Percentiles rank a stretch among this genome's conserved stretches.
Conservation (phyloP, 2,113 vertebrate genomes). For the Mugil cephalus region DNA sequence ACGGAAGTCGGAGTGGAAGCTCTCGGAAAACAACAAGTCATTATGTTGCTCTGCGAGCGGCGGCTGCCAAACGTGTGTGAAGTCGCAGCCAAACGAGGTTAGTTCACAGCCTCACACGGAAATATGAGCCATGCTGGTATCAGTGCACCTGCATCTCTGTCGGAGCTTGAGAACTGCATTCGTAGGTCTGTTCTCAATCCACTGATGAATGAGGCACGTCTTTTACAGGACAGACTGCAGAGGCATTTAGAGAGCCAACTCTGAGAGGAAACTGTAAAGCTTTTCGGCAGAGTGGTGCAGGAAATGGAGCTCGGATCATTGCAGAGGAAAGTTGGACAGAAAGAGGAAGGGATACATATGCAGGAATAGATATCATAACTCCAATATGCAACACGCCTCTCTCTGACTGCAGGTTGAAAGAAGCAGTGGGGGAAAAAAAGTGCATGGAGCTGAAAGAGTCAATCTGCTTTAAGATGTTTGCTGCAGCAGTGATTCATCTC, state of each 20-base stretch:
- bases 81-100: constrained; percentile 37
- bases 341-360: constrained; percentile 1
- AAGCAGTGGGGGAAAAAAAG: background rate
- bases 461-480: constrained; percentile 18
- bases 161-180: constrained; percentile 13
- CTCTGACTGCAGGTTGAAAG: background rate
- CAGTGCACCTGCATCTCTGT: constrained; percentile 40
- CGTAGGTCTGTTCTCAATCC: constrained; percentile 6
- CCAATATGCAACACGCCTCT: background rate
- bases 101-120: constrained; percentile 15
- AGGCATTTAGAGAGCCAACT: background rate
- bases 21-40: constrained; percentile 65
- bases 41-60: constrained; percentile 40
- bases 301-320: background rate
- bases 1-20: constrained; percentile 46
- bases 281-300: background rate
- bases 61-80: constrained; percentile 45
- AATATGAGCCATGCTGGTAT: constrained; percentile 13
- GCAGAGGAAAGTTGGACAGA: background rate
- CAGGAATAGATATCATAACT: background rate
- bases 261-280: constrained; percentile 10
- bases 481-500: constrained; percentile 30
- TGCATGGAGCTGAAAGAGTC: constrained; percentile 7
- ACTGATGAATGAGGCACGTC: constrained; percentile 26
- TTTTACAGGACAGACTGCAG: constrained; percentile 37